Evolutionary conservation across 2,888 invertebrate species (phyloP).

Genomic region (Caenorhabditis virilis): DNA sequence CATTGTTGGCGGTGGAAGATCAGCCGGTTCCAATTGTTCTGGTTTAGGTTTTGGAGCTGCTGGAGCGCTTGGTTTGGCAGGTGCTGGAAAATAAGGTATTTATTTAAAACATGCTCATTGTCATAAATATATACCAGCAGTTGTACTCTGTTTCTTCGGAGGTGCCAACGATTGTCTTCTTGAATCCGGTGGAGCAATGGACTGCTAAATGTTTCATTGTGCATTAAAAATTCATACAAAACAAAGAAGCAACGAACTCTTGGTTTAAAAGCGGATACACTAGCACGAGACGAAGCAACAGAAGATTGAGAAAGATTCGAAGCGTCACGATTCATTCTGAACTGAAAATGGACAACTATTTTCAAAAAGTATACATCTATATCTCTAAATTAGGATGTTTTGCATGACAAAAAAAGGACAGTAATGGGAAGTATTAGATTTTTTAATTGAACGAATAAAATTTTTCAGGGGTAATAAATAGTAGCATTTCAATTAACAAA

Average conservation of each 20-base stretch:
- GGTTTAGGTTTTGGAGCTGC: slow-evolving; percentile 4
- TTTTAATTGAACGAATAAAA: neutral
- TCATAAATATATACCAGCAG: too few relatives aligned
- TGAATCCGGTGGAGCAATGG: slow-evolving; percentile 19
- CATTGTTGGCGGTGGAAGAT: slow-evolving; percentile 25
- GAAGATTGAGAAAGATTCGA: slow-evolving; percentile 40
- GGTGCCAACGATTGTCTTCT: slow-evolving; percentile 21
- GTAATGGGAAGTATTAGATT: too few relatives aligned
- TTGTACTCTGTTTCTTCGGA: slow-evolving; percentile 20
- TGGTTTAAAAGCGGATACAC: slow-evolving; percentile 25
- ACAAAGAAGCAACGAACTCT: slow-evolving; percentile 27
- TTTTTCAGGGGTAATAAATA: neutral
- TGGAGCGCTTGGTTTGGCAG: too few relatives aligned
- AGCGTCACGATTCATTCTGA: slow-evolving; percentile 39
- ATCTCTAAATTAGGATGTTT: neutral
- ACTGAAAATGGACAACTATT: slow-evolving; percentile 23
- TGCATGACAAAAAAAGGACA: neutral
- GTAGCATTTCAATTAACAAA: neutral
- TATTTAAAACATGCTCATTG: too few relatives aligned
- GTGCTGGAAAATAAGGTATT: too few relatives aligned
- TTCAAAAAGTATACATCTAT: neutral
- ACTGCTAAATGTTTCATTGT: slow-evolving; percentile 11
- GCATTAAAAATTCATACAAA: neutral
- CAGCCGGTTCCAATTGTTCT: slow-evolving; percentile 6
- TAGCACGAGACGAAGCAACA: slow-evolving; percentile 34